Conservation (phyloP, 2,797 vertebrate genomes). For the Acanthornis magna region DNA sequence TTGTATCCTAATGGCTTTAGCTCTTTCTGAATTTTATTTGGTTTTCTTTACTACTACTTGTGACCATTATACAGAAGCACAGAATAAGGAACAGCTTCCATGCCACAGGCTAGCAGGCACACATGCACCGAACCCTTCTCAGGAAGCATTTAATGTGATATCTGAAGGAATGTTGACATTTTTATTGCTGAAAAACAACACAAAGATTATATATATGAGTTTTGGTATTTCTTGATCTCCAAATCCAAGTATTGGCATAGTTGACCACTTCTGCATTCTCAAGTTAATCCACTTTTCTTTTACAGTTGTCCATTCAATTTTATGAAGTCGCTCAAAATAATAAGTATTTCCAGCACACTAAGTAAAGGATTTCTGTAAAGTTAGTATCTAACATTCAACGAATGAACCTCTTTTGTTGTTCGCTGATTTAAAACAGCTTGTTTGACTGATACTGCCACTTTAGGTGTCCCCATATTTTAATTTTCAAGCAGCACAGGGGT, state of each 20-base stretch:
- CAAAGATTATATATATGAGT: neutral
- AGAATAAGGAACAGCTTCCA: neutral
- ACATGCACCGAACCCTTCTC: neutral
- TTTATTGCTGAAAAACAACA: neutral
- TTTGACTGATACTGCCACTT: neutral
- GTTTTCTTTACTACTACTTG: neutral
- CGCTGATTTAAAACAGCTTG: neutral
- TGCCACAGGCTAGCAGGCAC: neutral
- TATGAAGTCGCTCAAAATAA: neutral
- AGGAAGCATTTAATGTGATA: neutral
- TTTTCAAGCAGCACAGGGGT: neutral
- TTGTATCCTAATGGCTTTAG: neutral
- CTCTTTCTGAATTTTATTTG: neutral
- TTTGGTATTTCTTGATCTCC: neutral
- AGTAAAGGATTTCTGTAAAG: neutral
- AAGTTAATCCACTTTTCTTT: neutral
- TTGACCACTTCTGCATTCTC: neutral
- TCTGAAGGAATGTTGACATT: neutral
- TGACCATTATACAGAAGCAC: neutral
- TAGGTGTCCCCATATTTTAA: neutral
- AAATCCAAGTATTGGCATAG: neutral
- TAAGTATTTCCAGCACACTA: neutral
- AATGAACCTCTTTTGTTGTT: neutral
- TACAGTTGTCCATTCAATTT: neutral
- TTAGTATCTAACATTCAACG: neutral